Evolutionary conservation across 2,113 vertebrate genomes (phyloP).

Genomic region (Cyphomyrus discorhynchus): DNA sequence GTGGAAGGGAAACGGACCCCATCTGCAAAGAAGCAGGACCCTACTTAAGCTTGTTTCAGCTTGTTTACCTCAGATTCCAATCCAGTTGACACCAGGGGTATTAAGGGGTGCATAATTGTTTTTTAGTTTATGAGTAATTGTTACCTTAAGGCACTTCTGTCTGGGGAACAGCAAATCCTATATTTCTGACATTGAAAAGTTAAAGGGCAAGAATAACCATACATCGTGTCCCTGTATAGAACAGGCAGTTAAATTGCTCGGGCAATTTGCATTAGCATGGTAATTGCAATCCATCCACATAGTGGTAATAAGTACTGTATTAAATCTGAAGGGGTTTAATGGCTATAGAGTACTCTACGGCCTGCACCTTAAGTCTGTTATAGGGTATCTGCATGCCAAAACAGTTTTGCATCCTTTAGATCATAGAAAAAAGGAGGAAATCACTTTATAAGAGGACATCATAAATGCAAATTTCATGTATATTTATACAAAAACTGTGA

Average conservation of each 20-base stretch:
- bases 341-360: slow-evolving; percentile 7
- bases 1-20: neutral
- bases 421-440: neutral
- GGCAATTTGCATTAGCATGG: slow-evolving; percentile 26
- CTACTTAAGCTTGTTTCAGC: neutral
- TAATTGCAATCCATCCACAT: slow-evolving; percentile 19
- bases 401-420: slow-evolving; percentile 2
- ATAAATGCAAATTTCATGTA: slow-evolving; percentile 6
- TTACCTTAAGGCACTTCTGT: slow-evolving; percentile 14
- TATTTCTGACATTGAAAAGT: neutral
- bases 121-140: slow-evolving; percentile 8
- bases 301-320: slow-evolving; percentile 7
- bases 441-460: neutral
- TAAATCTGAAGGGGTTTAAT: slow-evolving; percentile 22
- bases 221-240: slow-evolving; percentile 10
- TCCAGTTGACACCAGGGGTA: neutral
- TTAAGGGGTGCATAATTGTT: neutral
- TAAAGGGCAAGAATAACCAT: neutral
- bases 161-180: neutral
- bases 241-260: slow-evolving; percentile 11
- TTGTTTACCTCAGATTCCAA: neutral
- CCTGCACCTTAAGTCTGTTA: slow-evolving; percentile 8
- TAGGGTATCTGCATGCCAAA: neutral
- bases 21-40: neutral
- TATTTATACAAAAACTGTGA: neutral